These are phyloP conservation scores for Podilymbus podiceps DNA, from an alignment of 2,113 vertebrate genomes.

Conservation along the genomic window DNA sequence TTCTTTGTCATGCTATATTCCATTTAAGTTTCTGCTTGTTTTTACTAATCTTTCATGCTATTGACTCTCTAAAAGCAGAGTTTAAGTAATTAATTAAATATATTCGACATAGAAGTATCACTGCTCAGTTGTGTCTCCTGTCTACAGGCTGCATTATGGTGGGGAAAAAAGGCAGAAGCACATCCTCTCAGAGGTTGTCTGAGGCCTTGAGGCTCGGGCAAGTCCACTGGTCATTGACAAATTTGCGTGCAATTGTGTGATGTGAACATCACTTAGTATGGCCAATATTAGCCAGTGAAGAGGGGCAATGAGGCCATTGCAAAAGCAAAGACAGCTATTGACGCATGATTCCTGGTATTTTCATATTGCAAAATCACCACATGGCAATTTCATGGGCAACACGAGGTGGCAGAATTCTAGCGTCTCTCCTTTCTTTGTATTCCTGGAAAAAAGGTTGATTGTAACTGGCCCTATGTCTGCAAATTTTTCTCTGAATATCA, in stretches of 20 bases:
- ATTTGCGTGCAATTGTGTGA: rapidly evolving
- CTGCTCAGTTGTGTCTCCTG: not conserved
- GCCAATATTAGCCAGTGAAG: not conserved
- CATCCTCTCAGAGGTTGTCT: not conserved
- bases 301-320: not conserved
- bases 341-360: not conserved
- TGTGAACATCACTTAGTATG: not conserved
- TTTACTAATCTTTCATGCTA: not conserved
- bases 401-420: not conserved
- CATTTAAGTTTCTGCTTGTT: not conserved
- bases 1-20: not conserved
- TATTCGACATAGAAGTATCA: not conserved
- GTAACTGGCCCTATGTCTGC: not conserved
- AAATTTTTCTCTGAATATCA: not conserved
- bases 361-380: not conserved
- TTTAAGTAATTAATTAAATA: not conserved
- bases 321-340: not conserved
- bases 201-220: not conserved
- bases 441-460: not conserved
- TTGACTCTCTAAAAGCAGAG: not conserved
- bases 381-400: not conserved
- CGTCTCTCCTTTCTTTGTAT: not conserved
- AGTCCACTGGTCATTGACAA: not conserved
- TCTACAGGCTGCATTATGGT: not conserved
- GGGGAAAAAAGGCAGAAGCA: not conserved